Percentiles rank a stretch among this genome's conserved stretches.
phyloP scores from a whole-genome alignment of 2,797 vertebrate species.

The Enteromius trimaculatus region DNA sequence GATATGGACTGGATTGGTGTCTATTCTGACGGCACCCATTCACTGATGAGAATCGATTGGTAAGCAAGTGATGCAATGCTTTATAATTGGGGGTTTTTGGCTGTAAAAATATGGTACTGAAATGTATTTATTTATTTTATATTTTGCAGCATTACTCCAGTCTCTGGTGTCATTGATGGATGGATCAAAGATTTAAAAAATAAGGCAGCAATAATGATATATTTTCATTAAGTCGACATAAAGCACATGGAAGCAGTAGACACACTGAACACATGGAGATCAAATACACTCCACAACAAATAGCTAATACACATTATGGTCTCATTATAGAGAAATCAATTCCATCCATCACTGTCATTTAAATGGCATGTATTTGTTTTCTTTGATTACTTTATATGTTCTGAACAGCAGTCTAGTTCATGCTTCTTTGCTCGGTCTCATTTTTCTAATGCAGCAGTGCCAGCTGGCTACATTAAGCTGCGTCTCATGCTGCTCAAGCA shows the following conservation, averaged over 20 bases:
- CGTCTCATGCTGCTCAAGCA: constrained; percentile 33
- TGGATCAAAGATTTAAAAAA: not conserved
- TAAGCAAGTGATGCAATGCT: too few species aligned
- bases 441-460: constrained; percentile 24
- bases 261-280: not conserved
- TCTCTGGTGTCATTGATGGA: not conserved
- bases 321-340: constrained; percentile 39
- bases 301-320: not conserved
- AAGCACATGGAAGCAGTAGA: constrained; percentile 7
- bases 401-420: constrained; percentile 25
- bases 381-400: constrained; percentile 19
- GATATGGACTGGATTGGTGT: too few species aligned
- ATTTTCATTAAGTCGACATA: not conserved
- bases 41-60: too few species aligned
- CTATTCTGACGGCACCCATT: too few species aligned
- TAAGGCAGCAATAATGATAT: not conserved
- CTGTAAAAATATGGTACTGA: too few species aligned
- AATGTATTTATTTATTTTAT: too few species aligned
- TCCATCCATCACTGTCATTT: constrained; percentile 39
- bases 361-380: constrained; percentile 36
- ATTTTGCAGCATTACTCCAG: not conserved
- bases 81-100: too few species aligned
- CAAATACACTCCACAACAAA: constrained; percentile 27
- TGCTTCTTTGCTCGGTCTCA: constrained; percentile 29
- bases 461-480: constrained; percentile 47